These are phyloP conservation scores for Xylophagus ater DNA, from an alignment of 2,888 invertebrate species.

Conservation along the genomic window DNA sequence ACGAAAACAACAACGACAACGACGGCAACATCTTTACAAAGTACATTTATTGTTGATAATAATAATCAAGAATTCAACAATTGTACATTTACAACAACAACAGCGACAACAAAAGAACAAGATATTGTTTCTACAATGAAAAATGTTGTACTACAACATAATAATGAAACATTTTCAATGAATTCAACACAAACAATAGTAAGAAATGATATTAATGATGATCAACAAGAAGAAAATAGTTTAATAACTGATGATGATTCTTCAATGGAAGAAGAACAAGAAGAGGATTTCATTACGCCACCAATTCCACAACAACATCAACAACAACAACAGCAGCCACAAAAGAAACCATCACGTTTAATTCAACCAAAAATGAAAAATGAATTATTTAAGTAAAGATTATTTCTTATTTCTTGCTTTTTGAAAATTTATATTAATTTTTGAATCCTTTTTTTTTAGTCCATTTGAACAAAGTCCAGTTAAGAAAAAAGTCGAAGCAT, in stretches of 20 bases:
- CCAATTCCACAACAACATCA: too few species aligned
- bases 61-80: neutral
- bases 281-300: slow-evolving; percentile 12
- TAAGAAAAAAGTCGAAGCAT: slow-evolving; percentile 50
- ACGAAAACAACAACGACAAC: neutral
- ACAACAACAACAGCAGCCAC: slow-evolving; percentile 12
- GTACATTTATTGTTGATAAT: slow-evolving; percentile 4
- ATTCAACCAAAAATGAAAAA: slow-evolving; percentile 31
- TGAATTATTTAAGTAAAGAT: slow-evolving; percentile 34
- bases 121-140: too few species aligned
- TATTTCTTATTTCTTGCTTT: neutral
- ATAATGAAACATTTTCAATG: too few species aligned
- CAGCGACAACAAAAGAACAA: too few species aligned
- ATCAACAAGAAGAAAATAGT: slow-evolving; percentile 20
- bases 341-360: too few species aligned
- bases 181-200: neutral
- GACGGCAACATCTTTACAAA: neutral
- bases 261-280: slow-evolving; percentile 18
- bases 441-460: slow-evolving; percentile 32
- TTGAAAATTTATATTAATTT: neutral
- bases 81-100: too few species aligned
- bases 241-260: slow-evolving; percentile 36
- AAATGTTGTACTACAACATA: too few species aligned
- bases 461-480: slow-evolving; percentile 49
- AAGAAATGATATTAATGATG: slow-evolving; percentile 2